Base-by-base conservation (phyloP, 2,888 invertebrate genomes). In the Cheilosia variabilis region DNA sequence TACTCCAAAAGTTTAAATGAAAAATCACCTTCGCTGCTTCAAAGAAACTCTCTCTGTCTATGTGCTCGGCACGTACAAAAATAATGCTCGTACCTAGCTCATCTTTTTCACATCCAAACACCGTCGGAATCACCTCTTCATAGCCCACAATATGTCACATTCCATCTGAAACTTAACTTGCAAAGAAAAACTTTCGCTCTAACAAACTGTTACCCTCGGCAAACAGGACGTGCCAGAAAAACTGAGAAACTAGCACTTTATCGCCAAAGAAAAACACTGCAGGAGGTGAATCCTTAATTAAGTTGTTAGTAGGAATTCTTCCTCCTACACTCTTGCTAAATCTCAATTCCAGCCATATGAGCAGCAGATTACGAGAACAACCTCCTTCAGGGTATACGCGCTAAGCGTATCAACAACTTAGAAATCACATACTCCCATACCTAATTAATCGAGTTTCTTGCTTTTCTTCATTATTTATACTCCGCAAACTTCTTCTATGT, bases 131-230 rank as follows among this genome's bases (percentile, higher is more conserved):
- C 66, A 81, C 80, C 76, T 77, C 72, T 68, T 77, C 72, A 76
- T 77, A 86, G 81, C 86, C 76, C 81, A 76, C 81, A 86, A 77
- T 86, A 86, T 86, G 86, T 76, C 81, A 77, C 86, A 81, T 77
- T 72, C 72, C 76, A 63, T 58, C 52, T 62, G 34, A 63, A 81
- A 72, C 65, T 68, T 72, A 79, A 81, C 66, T 76, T 57, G 17
- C 17, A 55, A 15, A 17, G 53, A 27, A 57, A 83, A 83, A 81
- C 60, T 80, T 86, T 86, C n/a, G 4, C 57, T 62, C 43, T 69
- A 71, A 75, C 84, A 80, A 75, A 84, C 84, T 80, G 80, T 75
- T 75, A 75, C 80, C 73, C 53, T 53, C 62, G 66, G 53, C 68
- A 81, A 71, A 68, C 60, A 62, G 72, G 53, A 81, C 80, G 81